A percentile compares a stretch with the other conserved stretches of the same genome.
phyloP scores from a whole-genome alignment of 2,888 invertebrate species.

The Leucozona laternaria region DNA sequence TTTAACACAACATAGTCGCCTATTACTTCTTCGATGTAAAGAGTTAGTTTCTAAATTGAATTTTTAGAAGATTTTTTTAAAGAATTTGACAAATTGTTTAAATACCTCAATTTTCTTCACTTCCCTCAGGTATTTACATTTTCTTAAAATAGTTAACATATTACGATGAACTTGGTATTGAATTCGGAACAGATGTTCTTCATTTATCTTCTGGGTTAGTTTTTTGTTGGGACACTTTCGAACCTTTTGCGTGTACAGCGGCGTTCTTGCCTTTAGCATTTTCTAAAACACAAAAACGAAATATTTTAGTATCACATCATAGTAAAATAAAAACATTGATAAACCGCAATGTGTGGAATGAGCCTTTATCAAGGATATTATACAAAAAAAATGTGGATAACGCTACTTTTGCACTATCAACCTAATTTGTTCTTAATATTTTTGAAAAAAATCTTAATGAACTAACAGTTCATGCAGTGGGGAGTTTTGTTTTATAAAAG shows the following conservation, averaged over 20 bases:
- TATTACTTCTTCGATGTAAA: conserved; percentile 80
- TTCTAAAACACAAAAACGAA: conserved; percentile 39
- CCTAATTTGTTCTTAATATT: too few relatives aligned
- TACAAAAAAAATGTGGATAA: too few relatives aligned
- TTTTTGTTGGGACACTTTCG: conserved; percentile 27
- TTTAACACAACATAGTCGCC: conserved; percentile 81
- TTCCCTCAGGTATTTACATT: conserved; percentile 65
- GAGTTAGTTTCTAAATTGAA: conserved; percentile 78
- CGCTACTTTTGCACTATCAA: too few relatives aligned
- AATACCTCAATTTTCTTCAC: conserved; percentile 57
- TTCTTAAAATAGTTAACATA: conserved; percentile 77
- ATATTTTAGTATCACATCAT: too few relatives aligned
- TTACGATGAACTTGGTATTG: conserved; percentile 78
- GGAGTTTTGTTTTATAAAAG: too few relatives aligned
- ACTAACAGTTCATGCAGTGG: too few relatives aligned
- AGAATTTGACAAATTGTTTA: not conserved
- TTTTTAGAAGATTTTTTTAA: not conserved
- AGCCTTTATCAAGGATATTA: too few relatives aligned
- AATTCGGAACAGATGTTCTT: conserved; percentile 76
- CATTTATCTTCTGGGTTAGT: conserved; percentile 35
- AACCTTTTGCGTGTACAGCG: conserved; percentile 77
- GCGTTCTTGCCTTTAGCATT: conserved; percentile 78
- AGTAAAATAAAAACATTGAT: too few relatives aligned
- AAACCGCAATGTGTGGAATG: too few relatives aligned
- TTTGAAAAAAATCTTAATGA: too few relatives aligned